These are phyloP conservation scores for Romanogobio albipinnatus DNA, from an alignment of 2,113 vertebrate genomes.

Conservation along the genomic window DNA sequence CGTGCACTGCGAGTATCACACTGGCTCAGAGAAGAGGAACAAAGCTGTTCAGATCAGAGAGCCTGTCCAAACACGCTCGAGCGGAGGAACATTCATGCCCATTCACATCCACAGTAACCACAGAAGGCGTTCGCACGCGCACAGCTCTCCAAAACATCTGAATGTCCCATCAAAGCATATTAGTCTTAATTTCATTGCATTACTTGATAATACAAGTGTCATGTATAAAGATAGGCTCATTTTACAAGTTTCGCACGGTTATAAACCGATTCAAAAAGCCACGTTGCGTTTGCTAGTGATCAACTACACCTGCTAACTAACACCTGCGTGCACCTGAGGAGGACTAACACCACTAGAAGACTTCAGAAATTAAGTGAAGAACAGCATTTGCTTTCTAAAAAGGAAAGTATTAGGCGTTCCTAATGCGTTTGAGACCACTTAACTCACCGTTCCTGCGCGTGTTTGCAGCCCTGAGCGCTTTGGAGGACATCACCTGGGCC, in stretches of 20 bases:
- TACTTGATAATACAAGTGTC: neutral
- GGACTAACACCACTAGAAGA: too few species aligned
- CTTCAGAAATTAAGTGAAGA: too few species aligned
- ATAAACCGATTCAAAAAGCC: neutral
- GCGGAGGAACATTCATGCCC: neutral
- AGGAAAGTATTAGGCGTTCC: neutral
- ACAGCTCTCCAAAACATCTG: neutral
- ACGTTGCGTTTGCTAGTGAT: neutral
- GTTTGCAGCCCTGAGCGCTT: constrained; percentile 25
- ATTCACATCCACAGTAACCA: neutral
- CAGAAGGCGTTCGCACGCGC: neutral
- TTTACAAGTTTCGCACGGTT: neutral
- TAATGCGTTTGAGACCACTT: too few species aligned
- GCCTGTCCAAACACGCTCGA: constrained; percentile 18
- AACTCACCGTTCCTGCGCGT: constrained; percentile 47
- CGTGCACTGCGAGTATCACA: neutral
- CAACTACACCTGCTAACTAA: constrained; percentile 9
- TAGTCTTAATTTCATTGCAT: neutral
- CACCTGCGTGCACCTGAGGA: neutral
- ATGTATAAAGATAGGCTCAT: neutral
- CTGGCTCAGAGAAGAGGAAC: neutral
- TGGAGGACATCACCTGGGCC: constrained; percentile 47
- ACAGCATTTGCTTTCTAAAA: too few species aligned
- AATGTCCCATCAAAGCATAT: neutral
- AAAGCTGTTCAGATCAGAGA: neutral